Evolutionary conservation across 1,140 invertebrate genomes (phyloP), one percentile per base, ranked within the genome.

Genomic region (Apis laboriosa): DNA sequence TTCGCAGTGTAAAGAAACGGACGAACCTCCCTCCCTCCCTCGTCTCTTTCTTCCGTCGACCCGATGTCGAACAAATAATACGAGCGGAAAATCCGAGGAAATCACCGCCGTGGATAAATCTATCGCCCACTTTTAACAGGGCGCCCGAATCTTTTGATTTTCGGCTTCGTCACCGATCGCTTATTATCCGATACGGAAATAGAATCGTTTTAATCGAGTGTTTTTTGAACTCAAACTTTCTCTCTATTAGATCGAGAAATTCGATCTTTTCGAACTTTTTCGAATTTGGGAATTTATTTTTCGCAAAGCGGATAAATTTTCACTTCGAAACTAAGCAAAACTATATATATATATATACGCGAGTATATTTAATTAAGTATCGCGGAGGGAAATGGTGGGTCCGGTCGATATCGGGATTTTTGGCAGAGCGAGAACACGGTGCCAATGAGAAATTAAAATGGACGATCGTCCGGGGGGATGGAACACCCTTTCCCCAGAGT

Each of bases 1-100:
- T 94, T 94, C 92, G 85, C 89, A 93, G 90, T 92, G 92, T 87
- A 94, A 94, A 94, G 93, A 94, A 94, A 93, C 92, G 93, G 93
- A 93, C 77, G 82, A 67, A 70, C 76, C 77, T 80, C 66, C 67
- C 88, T 61, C 19, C 19, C 43, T 34, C 19, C 43, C 58, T 34
- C 51, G 24, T 43, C 61, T 61, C 75, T 66, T 84, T 78, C 77
- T 74, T 66, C 53, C 24, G 72, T 28, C 84, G 79, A 81, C 81
- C 80, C 85, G 90, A 92, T 93, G 92, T 93, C 92, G 92, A 92
- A 93, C 93, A 93, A 94, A 94, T 92, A 94, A 93, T 92, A 92
- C 90, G 77, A 88, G 84, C 80, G 89, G 80, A 89, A 92, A 92
- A 92, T 92, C 90, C 85, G 85, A 90, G 90, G 86, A 92, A 93